These are phyloP conservation scores for Anoplopoma fimbria DNA, from an alignment of 2,113 vertebrate species.

Conservation along the genomic window DNA sequence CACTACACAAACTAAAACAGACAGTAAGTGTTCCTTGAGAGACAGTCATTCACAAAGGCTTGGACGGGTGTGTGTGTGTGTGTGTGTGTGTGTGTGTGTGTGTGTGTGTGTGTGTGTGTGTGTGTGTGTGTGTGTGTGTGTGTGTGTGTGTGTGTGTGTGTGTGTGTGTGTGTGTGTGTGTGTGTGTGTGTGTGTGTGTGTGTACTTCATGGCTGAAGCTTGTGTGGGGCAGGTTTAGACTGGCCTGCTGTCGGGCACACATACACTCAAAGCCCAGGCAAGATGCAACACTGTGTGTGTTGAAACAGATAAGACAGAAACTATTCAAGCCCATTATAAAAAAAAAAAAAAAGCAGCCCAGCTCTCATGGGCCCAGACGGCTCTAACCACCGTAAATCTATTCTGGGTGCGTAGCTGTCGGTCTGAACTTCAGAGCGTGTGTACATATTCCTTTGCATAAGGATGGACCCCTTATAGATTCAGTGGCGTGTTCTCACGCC, in stretches of 20 bases:
- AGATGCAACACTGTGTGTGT: constrained; percentile 33
- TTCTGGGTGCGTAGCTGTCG: constrained; percentile 55
- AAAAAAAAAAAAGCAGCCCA: neutral
- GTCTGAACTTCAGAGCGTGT: constrained; percentile 38
- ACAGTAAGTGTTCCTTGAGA: constrained; percentile 28
- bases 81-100: neutral
- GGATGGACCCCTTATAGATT: constrained; percentile 46
- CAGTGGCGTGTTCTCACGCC: constrained; percentile 39
- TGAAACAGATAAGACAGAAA: constrained; percentile 35
- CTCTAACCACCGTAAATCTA: constrained; percentile 49
- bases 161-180: neutral
- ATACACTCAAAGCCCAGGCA: neutral
- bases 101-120: neutral
- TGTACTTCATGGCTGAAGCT: constrained; percentile 32
- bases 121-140: neutral
- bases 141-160: neutral
- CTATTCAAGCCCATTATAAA: constrained; percentile 24
- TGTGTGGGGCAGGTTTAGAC: constrained; percentile 16
- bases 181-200: neutral
- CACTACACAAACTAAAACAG: neutral
- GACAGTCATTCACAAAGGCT: constrained; percentile 41
- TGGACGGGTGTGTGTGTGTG: neutral
- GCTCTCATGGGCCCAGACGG: constrained; percentile 29
- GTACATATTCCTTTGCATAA: constrained; percentile 50
- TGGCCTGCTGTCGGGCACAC: neutral